phyloP scores from a whole-genome alignment of 1,140 invertebrate species.

The Rhopalosiphum padi region DNA sequence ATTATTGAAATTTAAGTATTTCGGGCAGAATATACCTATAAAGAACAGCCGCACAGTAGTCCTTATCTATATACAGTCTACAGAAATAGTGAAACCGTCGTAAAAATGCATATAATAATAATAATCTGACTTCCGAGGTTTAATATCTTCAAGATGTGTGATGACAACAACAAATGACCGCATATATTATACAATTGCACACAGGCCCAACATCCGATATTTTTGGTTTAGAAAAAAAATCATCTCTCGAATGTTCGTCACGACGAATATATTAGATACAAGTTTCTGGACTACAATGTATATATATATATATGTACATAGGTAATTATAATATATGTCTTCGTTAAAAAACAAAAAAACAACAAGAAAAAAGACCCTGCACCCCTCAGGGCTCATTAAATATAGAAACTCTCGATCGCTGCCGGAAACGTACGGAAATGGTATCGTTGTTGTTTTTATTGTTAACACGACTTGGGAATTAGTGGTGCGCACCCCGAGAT shows the following conservation, averaged over 20 bases:
- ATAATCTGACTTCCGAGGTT: not conserved
- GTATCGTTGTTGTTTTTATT: constrained; percentile 22
- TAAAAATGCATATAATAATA: constrained; percentile 25
- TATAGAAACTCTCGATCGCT: not conserved
- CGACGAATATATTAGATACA: not conserved
- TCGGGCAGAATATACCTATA: not conserved
- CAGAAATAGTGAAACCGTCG: not conserved
- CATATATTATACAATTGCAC: not conserved
- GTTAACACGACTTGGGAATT: constrained; percentile 43
- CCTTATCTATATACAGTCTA: constrained; percentile 13
- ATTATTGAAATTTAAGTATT: constrained; percentile 30
- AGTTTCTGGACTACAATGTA: not conserved
- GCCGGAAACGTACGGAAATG: constrained; percentile 8
- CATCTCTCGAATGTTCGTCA: not conserved
- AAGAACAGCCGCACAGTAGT: not conserved
- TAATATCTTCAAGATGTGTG: constrained; percentile 49
- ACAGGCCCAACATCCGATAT: not conserved
- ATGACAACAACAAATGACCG: not conserved
- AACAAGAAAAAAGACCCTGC: not conserved
- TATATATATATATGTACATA: not conserved
- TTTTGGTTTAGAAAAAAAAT: not conserved
- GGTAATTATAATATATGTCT: not conserved
- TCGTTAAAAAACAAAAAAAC: constrained; percentile 15
- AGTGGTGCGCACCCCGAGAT: not conserved
- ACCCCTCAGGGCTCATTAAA: constrained; percentile 24